phyloP scores from a whole-genome alignment of 2,113 vertebrate species.

The Aldabrachelys gigantea region DNA sequence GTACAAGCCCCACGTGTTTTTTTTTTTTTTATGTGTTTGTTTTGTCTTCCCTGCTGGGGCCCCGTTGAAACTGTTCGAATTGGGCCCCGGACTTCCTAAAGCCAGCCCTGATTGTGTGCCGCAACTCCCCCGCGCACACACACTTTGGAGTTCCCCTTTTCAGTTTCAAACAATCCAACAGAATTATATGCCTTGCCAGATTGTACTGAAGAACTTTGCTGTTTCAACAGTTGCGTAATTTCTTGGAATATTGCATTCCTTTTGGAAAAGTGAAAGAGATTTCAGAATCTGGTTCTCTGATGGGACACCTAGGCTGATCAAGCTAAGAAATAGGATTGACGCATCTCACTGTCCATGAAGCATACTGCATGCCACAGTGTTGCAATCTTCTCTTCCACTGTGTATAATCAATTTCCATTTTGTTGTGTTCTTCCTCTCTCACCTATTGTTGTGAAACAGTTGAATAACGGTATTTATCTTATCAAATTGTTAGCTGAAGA shows the following conservation, averaged over 20 bases:
- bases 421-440: neutral
- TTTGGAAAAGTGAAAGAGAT: neutral
- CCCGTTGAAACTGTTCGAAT: no score
- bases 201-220: conserved; percentile 31
- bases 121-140: no score
- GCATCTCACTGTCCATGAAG: neutral
- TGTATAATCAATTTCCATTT: neutral
- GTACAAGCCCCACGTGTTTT: no score
- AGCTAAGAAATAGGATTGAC: fast-evolving
- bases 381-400: neutral
- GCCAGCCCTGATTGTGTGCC: neutral
- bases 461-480: neutral
- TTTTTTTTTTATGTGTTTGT: no score
- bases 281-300: neutral
- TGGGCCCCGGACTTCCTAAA: no score
- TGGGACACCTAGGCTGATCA: neutral
- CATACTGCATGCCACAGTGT: neutral
- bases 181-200: conserved; percentile 22
- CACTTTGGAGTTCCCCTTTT: neutral
- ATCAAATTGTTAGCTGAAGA: neutral
- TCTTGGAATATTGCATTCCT: neutral
- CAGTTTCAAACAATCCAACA: conserved; percentile 1
- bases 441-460: neutral
- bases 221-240: conserved; percentile 13
- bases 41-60: no score